Base-by-base conservation (phyloP, 2,888 invertebrate genomes). In the Fragum sueziense region DNA sequence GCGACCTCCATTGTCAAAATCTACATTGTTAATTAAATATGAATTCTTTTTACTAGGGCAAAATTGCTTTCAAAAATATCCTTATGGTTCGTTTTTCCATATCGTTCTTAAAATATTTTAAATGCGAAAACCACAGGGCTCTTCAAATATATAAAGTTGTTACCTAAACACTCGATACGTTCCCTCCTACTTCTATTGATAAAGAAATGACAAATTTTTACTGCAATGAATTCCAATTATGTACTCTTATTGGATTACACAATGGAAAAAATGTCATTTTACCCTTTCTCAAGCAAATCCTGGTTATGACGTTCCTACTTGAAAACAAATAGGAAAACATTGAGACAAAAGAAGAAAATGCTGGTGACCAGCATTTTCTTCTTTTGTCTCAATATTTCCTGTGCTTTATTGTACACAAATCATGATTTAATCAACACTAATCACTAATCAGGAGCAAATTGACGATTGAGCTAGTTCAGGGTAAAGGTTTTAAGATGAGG, bases 161-260 rank as follows among this genome's bases (percentile, higher is more conserved):
- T 57, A 57, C 57, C 27, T 22, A 57, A 57, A 57, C 57, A 57
- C 57, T 57, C 57, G 27, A 27, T 25, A 57, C 22, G 2, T 22
- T 27, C 27, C 57, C 57, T 22, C 27, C 27, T 57, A 57, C 27
- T n/a, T 11, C 57, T 14, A 57, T 27, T 57, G 3, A 57, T 2
- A 9, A 57, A 57, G n/a, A 57, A 57, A 57, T 57, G 57, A 27
- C 57, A 57, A 57, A 57, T 57, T 57, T 25, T 27, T 57, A 25
- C 25, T 6, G 6, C n/a, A 57, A 57, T 57, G 57, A 57, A 57
- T 57, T 57, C 47, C 25, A 25, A 57, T 57, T 57, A 57, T 27
- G 27, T 57, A 27, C 25, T n/a, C n/a, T 57, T 57, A 57, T 57
- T 57, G 57, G 57, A 25, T 57, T 57, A 27, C 57, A 57, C 57